A percentile compares a stretch with the other conserved stretches of the same genome.
phyloP scores from a whole-genome alignment of 2,888 invertebrate species.

The Pyralis farinalis region DNA sequence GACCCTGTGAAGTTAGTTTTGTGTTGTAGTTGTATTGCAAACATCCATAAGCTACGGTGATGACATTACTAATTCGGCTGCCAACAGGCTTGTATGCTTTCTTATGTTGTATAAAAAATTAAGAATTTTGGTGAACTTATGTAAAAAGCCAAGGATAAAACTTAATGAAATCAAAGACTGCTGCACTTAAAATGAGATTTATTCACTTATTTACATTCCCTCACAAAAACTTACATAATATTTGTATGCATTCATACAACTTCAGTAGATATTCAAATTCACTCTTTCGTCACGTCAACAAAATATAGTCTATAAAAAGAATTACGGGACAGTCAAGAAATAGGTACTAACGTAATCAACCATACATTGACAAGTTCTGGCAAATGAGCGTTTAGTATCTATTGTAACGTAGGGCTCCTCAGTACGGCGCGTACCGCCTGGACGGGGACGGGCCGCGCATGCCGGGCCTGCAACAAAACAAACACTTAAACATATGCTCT shows the following conservation, averaged over 20 bases:
- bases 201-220: conserved; percentile 67
- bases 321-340: conserved; percentile 42
- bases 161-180: conserved; percentile 16
- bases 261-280: conserved; percentile 46
- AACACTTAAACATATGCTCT: neutral
- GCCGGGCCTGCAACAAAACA: conserved; percentile 80
- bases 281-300: conserved; percentile 41
- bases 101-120: too few relatives aligned
- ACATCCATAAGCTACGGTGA: too few relatives aligned
- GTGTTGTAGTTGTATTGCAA: too few relatives aligned
- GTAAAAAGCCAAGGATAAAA: too few relatives aligned
- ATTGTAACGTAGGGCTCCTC: conserved; percentile 29
- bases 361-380: conserved; percentile 30
- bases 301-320: conserved; percentile 50
- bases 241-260: conserved; percentile 37
- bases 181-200: conserved; percentile 69
- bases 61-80: too few relatives aligned
- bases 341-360: conserved; percentile 23
- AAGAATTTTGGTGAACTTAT: too few relatives aligned
- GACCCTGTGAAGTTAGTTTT: too few relatives aligned
- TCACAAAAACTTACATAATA: conserved; percentile 38
- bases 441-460: conserved; percentile 92
- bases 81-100: too few relatives aligned
- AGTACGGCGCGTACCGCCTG: conserved; percentile 93
- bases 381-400: conserved; percentile 25